These are phyloP conservation scores for Mionectes macconnelli DNA, from an alignment of 2,113 vertebrate genomes.

Conservation along the genomic window DNA sequence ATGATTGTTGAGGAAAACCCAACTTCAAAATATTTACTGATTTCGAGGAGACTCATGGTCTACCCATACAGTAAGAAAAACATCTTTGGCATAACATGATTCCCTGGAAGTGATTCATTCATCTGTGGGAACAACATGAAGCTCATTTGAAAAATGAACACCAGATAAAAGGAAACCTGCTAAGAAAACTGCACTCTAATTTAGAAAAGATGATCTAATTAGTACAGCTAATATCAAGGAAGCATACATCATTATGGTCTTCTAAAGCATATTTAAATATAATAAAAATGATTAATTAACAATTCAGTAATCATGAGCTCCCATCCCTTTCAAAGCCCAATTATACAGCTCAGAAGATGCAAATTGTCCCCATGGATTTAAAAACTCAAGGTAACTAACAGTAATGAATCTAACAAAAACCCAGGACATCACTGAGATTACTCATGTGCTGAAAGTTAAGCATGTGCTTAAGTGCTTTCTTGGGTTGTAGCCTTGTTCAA, in stretches of 20 bases:
- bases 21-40: neutral
- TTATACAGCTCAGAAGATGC: constrained; percentile 17
- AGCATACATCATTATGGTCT: constrained; percentile 57
- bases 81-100: neutral
- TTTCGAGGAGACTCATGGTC: neutral
- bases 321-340: constrained; percentile 22
- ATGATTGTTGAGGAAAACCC: neutral
- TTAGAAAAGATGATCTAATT: constrained; percentile 65
- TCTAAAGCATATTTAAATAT: constrained; percentile 57
- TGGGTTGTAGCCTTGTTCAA: constrained; percentile 16
- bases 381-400: constrained; percentile 5
- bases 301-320: constrained; percentile 30
- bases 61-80: neutral
- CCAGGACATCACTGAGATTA: neutral
- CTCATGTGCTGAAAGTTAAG: constrained; percentile 39
- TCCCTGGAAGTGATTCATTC: constrained; percentile 61
- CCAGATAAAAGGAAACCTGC: constrained; percentile 67
- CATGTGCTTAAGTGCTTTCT: constrained; percentile 32
- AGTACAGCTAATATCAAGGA: constrained; percentile 64
- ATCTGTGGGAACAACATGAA: constrained; percentile 28
- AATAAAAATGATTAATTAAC: constrained; percentile 67
- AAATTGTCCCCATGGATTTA: neutral
- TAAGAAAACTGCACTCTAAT: constrained; percentile 62
- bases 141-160: constrained; percentile 47
- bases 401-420: neutral